phyloP scores from a whole-genome alignment of 1,140 invertebrate genomes.

The Psix sp. region DNA sequence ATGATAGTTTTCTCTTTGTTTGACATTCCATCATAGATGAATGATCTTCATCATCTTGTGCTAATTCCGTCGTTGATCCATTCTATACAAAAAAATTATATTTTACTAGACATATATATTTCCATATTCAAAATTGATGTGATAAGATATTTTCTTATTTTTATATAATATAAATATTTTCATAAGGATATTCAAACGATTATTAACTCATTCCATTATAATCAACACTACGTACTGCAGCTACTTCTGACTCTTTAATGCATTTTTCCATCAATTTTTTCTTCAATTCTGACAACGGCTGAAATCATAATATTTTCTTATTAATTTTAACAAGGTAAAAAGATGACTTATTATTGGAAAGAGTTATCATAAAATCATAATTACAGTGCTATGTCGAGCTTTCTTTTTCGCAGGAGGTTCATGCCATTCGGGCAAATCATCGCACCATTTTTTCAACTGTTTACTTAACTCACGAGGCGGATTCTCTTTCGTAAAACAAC shows the following conservation, averaged over 20 bases:
- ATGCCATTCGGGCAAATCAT: constrained; percentile 73
- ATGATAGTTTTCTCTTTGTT: constrained; percentile 67
- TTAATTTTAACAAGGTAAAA: constrained; percentile 16
- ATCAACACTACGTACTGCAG: constrained; percentile 17
- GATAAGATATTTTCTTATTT: no score
- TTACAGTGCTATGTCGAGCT: constrained; percentile 73
- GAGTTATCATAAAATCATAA: constrained; percentile 20
- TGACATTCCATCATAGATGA: constrained; percentile 6
- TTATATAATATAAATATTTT: no score
- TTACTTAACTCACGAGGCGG: constrained; percentile 77
- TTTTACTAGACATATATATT: background rate
- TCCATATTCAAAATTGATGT: no score
- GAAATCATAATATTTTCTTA: no score
- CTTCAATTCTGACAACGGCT: constrained; percentile 78
- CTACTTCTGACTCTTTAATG: constrained; percentile 33
- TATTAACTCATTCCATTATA: no score
- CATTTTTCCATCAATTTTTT: constrained; percentile 68
- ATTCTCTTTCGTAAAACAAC: constrained; percentile 73
- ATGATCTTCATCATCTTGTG: constrained; percentile 3
- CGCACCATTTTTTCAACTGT: constrained; percentile 75
- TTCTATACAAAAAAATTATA: constrained; percentile 12
- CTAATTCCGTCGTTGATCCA: background rate
- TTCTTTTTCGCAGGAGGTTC: constrained; percentile 63
- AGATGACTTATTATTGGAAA: background rate
- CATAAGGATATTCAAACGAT: no score